These are phyloP conservation scores for Pandemis heparana DNA, from an alignment of 2,888 invertebrate genomes.

Conservation along the genomic window DNA sequence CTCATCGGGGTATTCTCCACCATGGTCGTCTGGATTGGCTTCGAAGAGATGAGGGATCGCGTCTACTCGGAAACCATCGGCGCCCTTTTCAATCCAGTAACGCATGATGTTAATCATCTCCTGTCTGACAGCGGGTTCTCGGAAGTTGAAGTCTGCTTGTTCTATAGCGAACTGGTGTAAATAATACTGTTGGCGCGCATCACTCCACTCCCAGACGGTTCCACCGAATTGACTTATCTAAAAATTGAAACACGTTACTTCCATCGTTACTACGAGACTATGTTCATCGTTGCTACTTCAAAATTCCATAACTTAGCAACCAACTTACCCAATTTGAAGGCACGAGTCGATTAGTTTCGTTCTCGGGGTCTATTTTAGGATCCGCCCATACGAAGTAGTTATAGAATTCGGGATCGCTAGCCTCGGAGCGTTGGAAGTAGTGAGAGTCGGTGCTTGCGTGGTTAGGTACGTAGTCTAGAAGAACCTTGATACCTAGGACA, in stretches of 20 bases:
- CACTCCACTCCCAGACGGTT: slow-evolving; percentile 89
- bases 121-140: slow-evolving; percentile 83
- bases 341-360: slow-evolving; percentile 62
- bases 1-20: slow-evolving; percentile 78
- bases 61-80: slow-evolving; percentile 90
- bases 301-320: background rate
- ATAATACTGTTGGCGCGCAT: slow-evolving; percentile 87
- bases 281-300: background rate
- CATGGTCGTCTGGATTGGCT: slow-evolving; percentile 71
- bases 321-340: slow-evolving; percentile 84
- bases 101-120: slow-evolving; percentile 86
- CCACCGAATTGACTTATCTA: slow-evolving; percentile 86
- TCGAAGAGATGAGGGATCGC: slow-evolving; percentile 87
- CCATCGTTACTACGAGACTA: no score
- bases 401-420: slow-evolving; percentile 86
- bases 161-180: slow-evolving; percentile 88
- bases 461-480: slow-evolving; percentile 89
- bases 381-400: slow-evolving; percentile 93
- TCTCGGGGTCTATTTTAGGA: slow-evolving; percentile 73
- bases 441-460: slow-evolving; percentile 90
- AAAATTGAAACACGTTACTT: background rate
- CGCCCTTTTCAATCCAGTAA: slow-evolving; percentile 91
- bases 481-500: slow-evolving; percentile 75
- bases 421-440: slow-evolving; percentile 92
- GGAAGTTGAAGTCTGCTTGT: slow-evolving; percentile 89